Percentiles rank a stretch among this genome's conserved stretches.
These are phyloP conservation scores for Raja brachyura DNA, from an alignment of 2,113 vertebrate species.

Conservation along the genomic window DNA sequence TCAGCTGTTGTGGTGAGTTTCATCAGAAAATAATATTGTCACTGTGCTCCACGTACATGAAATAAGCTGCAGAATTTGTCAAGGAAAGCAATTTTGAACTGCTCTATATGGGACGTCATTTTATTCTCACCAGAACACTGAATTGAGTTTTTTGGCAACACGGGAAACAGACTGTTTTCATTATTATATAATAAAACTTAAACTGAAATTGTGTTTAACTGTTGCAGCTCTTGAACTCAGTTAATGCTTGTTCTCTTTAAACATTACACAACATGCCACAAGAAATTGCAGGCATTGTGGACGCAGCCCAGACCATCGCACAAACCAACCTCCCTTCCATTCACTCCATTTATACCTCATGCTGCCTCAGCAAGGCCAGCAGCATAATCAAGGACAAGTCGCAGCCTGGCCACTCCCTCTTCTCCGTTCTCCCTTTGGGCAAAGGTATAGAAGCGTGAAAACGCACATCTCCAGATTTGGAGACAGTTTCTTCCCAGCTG, in stretches of 20 bases:
- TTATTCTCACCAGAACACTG: background rate
- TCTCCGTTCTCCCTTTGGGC: too few relatives aligned
- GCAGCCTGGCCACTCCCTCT: too few relatives aligned
- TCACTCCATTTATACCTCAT: too few relatives aligned
- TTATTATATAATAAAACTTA: conserved; percentile 3
- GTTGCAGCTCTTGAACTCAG: background rate
- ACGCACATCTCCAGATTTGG: too few relatives aligned
- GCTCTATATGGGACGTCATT: background rate
- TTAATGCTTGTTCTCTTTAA: background rate
- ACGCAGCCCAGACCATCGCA: too few relatives aligned
- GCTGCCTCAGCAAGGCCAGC: too few relatives aligned
- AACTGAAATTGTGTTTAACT: background rate
- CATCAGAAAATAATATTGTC: background rate
- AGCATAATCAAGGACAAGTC: too few relatives aligned
- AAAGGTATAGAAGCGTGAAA: too few relatives aligned
- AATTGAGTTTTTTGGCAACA: background rate
- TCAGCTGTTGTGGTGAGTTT: background rate
- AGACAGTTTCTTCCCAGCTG: too few relatives aligned
- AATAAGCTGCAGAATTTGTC: background rate
- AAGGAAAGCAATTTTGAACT: conserved; percentile 25
- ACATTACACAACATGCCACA: too few relatives aligned
- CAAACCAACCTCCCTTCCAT: too few relatives aligned
- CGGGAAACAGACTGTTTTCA: background rate
- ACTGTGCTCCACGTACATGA: background rate
- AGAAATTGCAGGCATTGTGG: too few relatives aligned